Evolutionary conservation across 2,888 invertebrate species (phyloP), one percentile per base, ranked within the genome.

Genomic region (Polydrusus pterygomalis): DNA sequence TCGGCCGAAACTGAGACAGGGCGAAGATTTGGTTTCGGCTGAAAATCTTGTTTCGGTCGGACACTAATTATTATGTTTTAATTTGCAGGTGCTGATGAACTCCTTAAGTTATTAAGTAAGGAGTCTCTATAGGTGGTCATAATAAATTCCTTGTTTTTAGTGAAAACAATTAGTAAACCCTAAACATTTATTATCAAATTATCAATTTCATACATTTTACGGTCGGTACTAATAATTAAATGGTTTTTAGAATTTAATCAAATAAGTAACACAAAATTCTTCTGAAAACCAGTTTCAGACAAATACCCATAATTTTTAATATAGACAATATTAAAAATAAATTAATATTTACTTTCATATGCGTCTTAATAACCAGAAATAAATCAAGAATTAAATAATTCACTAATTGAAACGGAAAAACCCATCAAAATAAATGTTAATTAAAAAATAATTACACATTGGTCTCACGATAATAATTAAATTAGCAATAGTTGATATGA

Each of bases 391-490:
- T 72, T 43, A 72, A 58, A 58, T 72, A 47, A 74, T 74, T 74
- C 63, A 70, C 74, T 56, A 70, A 74, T 54, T 71, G 56, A 70
- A 62, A 62, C 38, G 68, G 74, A 45, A 70, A 74, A 74, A 54
- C 49, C 74, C 69, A 34, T 18, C 40, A 64, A 51, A 54, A 18
- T 72, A 38, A 74, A 62, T 15, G 64, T 70, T 74, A 70, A 74
- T 70, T 70, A 64, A 70, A 69, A 51, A 69, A 58, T 74, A 74
- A 74, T 63, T 68, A 54, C 43, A 25, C 17, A n/a, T 17, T 15
- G 25, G 34, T 63, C 45, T 38, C 47, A 45, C 38, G 49, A 49
- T 49, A 25, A 17, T 43, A 74, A 30, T 51, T 72, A 54, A 56
- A 63, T 69, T 74, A 54, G 74, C 67, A 51, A 67, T 67, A 67